phyloP scores from a whole-genome alignment of 2,888 invertebrate species.

The Pseudococcus viburni region DNA sequence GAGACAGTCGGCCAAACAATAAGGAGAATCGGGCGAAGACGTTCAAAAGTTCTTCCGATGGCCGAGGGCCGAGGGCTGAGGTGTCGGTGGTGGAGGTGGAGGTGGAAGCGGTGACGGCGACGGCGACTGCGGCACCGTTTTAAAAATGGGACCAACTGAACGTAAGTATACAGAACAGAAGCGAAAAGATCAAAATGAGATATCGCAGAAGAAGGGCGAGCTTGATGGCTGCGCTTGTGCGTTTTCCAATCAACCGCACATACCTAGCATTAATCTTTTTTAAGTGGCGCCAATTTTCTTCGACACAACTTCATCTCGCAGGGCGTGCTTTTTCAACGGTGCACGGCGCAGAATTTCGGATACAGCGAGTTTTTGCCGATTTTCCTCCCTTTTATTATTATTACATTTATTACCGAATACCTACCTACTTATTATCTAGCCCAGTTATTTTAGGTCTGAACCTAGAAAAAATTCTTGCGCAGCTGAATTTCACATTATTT shows the following conservation, averaged over 20 bases:
- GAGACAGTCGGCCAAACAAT: neutral
- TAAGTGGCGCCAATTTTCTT: conserved; percentile 38
- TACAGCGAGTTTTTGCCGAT: neutral
- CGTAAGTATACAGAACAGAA: neutral
- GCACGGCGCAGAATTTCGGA: no score
- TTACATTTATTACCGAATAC: no score
- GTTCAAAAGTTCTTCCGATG: neutral
- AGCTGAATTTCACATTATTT: no score
- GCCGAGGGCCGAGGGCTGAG: no score
- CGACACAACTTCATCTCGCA: neutral
- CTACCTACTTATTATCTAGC: no score
- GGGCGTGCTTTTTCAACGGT: neutral
- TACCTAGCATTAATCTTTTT: conserved; percentile 32
- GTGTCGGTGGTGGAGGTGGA: neutral
- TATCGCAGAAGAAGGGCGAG: neutral
- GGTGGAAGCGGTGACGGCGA: neutral
- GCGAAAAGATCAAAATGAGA: neutral
- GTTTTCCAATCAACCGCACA: conserved; percentile 38
- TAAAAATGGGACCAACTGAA: neutral
- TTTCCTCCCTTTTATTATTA: neutral
- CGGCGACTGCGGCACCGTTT: neutral
- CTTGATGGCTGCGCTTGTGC: neutral
- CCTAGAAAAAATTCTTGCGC: no score
- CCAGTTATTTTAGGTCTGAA: no score
- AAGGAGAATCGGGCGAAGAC: neutral